Conservation (phyloP, 2,888 invertebrate species). For the Protodeltote pygarga region DNA sequence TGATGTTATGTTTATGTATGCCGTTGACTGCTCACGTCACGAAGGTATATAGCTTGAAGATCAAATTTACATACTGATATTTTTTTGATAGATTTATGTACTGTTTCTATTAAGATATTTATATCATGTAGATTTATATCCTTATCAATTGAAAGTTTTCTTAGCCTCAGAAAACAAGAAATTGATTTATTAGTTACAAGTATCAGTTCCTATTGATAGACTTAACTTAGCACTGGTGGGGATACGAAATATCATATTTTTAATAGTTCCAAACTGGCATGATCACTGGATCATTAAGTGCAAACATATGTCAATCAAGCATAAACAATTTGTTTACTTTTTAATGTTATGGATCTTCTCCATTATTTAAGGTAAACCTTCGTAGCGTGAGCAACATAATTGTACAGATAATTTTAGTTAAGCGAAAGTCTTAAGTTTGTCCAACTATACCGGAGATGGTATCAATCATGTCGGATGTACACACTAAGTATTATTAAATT, state of each 20-base stretch:
- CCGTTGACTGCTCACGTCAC: slow-evolving; percentile 46
- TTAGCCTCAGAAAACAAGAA: too few relatives aligned
- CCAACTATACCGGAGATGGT: slow-evolving; percentile 68
- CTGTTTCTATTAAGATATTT: not conserved
- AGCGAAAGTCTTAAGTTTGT: slow-evolving; percentile 62
- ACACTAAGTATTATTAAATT: slow-evolving; percentile 28
- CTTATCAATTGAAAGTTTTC: too few relatives aligned
- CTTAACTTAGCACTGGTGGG: slow-evolving; percentile 6
- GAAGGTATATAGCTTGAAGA: not conserved
- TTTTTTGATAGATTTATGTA: not conserved
- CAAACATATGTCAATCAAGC: not conserved
- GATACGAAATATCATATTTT: too few relatives aligned
- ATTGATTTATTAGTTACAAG: too few relatives aligned
- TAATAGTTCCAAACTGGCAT: too few relatives aligned
- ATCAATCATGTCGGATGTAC: too few relatives aligned
- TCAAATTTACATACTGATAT: slow-evolving; percentile 1
- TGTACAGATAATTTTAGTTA: slow-evolving; percentile 52
- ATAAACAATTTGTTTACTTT: not conserved
- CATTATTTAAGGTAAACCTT: slow-evolving; percentile 18
- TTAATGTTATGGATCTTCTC: not conserved
- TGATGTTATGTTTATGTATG: slow-evolving; percentile 45
- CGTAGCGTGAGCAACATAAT: slow-evolving; percentile 61
- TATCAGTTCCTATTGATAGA: too few relatives aligned
- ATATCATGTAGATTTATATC: too few relatives aligned
- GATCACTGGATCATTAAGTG: not conserved